phyloP scores from a whole-genome alignment of 2,888 invertebrate genomes.

The Orthosia gracilis region DNA sequence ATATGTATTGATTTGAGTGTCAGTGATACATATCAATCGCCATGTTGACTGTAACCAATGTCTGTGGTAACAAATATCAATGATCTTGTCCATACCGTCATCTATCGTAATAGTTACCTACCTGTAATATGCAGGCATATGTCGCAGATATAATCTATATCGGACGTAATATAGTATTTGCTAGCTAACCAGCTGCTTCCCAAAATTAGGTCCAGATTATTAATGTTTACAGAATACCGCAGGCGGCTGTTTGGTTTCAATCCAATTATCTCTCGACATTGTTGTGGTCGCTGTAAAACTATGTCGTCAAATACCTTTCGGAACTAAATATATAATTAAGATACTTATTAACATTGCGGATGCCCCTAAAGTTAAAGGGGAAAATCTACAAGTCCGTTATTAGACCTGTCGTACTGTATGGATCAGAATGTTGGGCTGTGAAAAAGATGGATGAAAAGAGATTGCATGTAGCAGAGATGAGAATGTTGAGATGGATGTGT shows the following conservation, averaged over 20 bases:
- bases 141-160: neutral
- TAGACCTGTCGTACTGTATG: too few relatives aligned
- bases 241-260: slow-evolving; percentile 10
- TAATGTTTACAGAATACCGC: slow-evolving; percentile 19
- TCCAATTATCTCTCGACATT: slow-evolving; percentile 9
- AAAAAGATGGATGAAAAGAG: too few relatives aligned
- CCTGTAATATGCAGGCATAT: neutral
- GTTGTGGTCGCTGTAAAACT: slow-evolving; percentile 2
- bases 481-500: too few relatives aligned
- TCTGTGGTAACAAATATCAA: neutral
- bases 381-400: too few relatives aligned
- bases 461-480: too few relatives aligned
- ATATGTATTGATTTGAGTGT: too few relatives aligned
- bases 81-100: neutral
- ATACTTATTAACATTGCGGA: too few relatives aligned
- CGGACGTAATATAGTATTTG: slow-evolving; percentile 1
- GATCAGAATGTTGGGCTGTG: too few relatives aligned
- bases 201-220: slow-evolving; percentile 19
- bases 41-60: neutral
- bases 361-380: too few relatives aligned
- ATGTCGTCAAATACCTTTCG: slow-evolving; percentile 21
- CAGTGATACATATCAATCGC: neutral
- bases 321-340: neutral
- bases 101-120: neutral
- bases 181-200: neutral